These are phyloP conservation scores for Abscondita cerata DNA, from an alignment of 2,888 invertebrate genomes.

Conservation along the genomic window DNA sequence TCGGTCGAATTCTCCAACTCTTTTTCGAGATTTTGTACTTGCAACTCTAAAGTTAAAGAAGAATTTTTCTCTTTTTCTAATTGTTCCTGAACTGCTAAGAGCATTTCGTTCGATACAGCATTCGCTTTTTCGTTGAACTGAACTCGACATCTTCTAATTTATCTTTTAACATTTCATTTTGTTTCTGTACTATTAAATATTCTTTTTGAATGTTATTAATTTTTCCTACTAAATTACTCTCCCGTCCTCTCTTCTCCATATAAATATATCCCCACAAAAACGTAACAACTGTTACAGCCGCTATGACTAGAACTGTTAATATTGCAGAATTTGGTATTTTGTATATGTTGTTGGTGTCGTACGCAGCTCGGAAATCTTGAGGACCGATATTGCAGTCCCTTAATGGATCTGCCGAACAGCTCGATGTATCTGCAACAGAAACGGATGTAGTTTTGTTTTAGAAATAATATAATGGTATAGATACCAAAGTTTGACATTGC, in stretches of 20 bases:
- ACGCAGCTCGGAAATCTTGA: slow-evolving; percentile 4
- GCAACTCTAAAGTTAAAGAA: slow-evolving; percentile 67
- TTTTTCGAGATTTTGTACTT: slow-evolving; percentile 72
- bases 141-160: slow-evolving; percentile 45
- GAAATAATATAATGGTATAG: too few species aligned
- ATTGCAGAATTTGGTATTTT: slow-evolving; percentile 24
- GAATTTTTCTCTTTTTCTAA: slow-evolving; percentile 62
- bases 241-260: slow-evolving; percentile 76
- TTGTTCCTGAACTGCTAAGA: slow-evolving; percentile 70
- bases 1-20: slow-evolving; percentile 83
- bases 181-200: slow-evolving; percentile 66
- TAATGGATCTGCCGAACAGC: slow-evolving; percentile 23
- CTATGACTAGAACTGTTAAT: slow-evolving; percentile 54
- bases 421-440: slow-evolving; percentile 19
- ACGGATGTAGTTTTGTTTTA: neutral
- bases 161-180: slow-evolving; percentile 71
- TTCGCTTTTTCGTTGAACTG: slow-evolving; percentile 20
- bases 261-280: slow-evolving; percentile 81
- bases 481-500: too few species aligned
- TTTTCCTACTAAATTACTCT: slow-evolving; percentile 72
- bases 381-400: neutral
- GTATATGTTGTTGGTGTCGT: neutral
- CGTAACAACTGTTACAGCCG: slow-evolving; percentile 74
- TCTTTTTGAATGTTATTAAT: slow-evolving; percentile 71
- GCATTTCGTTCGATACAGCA: slow-evolving; percentile 76